phyloP scores from a whole-genome alignment of 2,888 invertebrate species.

The Chirona hameri region DNA sequence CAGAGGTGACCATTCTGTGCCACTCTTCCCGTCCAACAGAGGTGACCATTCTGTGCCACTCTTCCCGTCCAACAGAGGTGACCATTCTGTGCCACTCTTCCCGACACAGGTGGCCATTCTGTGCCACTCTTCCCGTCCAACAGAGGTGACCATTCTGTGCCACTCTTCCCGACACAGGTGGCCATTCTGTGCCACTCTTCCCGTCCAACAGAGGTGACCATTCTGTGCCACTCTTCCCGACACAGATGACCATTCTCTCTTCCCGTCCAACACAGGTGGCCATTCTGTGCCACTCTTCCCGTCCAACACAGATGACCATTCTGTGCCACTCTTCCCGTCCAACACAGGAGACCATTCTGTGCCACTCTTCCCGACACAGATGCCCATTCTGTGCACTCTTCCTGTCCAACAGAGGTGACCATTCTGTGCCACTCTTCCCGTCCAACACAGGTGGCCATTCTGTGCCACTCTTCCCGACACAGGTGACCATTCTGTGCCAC shows the following conservation, averaged over 20 bases:
- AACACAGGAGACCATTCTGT: neutral
- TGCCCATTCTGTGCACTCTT: no score
- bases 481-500: neutral
- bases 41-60: no score
- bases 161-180: slow-evolving; percentile 55
- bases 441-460: slow-evolving; percentile 60
- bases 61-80: no score
- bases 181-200: no score
- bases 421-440: slow-evolving; percentile 36
- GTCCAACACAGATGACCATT: slow-evolving; percentile 61
- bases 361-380: slow-evolving; percentile 49
- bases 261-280: no score
- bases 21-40: slow-evolving; percentile 49
- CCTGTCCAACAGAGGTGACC: no score
- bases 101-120: slow-evolving; percentile 62
- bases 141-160: neutral
- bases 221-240: slow-evolving; percentile 36
- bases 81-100: slow-evolving; percentile 29
- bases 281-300: slow-evolving; percentile 37
- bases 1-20: neutral
- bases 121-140: no score
- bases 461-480: no score
- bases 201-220: no score
- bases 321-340: no score
- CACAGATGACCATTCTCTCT: no score